These are phyloP conservation scores for Stomatorhinus walkeri DNA, from an alignment of 2,797 vertebrate genomes.

Conservation along the genomic window DNA sequence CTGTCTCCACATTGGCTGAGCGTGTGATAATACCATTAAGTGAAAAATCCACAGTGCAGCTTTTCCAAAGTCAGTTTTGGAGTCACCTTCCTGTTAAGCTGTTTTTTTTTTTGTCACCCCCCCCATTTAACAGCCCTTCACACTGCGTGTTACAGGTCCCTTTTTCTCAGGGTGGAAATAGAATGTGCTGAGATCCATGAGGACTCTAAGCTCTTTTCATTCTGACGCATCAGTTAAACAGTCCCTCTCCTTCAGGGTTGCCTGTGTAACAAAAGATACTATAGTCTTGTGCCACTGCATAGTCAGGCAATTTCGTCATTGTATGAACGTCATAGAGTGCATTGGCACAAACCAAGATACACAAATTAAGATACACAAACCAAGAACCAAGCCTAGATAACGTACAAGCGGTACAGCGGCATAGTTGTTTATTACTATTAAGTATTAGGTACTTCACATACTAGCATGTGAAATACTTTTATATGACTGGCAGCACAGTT, in stretches of 20 bases:
- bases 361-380: background rate
- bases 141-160: background rate
- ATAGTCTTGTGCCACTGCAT: background rate
- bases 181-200: background rate
- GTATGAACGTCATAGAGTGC: background rate
- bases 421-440: background rate
- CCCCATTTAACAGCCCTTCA: too few relatives aligned
- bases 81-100: background rate
- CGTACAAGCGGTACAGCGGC: background rate
- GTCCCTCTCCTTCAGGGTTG: background rate
- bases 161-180: background rate
- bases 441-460: background rate
- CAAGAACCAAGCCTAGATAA: background rate
- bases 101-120: too few relatives aligned
- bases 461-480: background rate
- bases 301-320: too few relatives aligned
- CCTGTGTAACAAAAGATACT: background rate
- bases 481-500: background rate
- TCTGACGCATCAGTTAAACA: background rate
- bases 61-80: background rate
- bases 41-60: background rate
- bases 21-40: background rate
- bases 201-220: background rate
- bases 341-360: too few relatives aligned
- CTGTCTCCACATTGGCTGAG: background rate